Evolutionary conservation across 2,888 invertebrate genomes (phyloP), one percentile per base, ranked within the genome.

Genomic region (Parnassius glacialis): DNA sequence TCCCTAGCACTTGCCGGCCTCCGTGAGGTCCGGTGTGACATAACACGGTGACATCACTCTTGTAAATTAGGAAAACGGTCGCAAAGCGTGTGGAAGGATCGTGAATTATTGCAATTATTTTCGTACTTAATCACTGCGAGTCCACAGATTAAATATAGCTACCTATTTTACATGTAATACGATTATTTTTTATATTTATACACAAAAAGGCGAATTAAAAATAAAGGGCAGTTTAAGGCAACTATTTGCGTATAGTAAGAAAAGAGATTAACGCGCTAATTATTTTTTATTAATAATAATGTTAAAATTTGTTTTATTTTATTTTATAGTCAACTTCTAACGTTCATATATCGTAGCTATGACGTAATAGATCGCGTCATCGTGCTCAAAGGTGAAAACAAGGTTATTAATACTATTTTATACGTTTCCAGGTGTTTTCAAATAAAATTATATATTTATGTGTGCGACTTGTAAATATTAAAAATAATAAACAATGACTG

Each of bases 11-110:
- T 9, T 13, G 16, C 3, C 59, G 70, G 66, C 74, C 72, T 71
- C 69, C 64, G 51, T 65, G 68, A 68, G 72, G 70, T 68, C 68
- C 67, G 59, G 52, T 20, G 50, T 66, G 67, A 67, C 65, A 64
- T 64, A 66, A 67, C 13, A 13, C 68, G 67, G 66, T 73, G 73
- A 73, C 74, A 74, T 74, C 74, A 73, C 65, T 62, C n/a, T 1
- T 42, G 52, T 56, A 13, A 47, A 59, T 59, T 47, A 59, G 41
- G 52, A 47, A 56, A 61, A 55, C 59, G 41, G 2, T 50, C n/a
- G n/a, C 48, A 47, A 12, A 44, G 42, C 43, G 52, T 43, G 45
- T 47, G 52, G 59, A 12, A 51, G 45, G 51, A 9, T 9, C 43
- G 13, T 54, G 44, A 58, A 57, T 52, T 10, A 34, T 57, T 45